Percentiles rank a stretch among this genome's conserved stretches.
These are phyloP conservation scores for Danaus plexippus DNA, from an alignment of 1,140 invertebrate species.

Conservation along the genomic window DNA sequence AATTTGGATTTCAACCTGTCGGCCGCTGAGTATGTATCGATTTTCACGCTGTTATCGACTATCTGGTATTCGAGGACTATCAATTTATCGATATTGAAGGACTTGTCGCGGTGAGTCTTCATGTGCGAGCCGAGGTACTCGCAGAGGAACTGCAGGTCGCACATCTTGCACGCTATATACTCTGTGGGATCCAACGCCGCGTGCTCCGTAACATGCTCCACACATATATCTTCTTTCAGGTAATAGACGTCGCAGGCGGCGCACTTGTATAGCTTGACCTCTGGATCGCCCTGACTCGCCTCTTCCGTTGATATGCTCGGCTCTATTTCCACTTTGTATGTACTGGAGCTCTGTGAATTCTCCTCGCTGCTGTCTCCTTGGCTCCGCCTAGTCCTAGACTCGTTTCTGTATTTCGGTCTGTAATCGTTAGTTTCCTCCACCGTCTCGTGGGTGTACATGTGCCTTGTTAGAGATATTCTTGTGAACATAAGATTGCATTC, in stretches of 20 bases:
- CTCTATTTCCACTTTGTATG: no score
- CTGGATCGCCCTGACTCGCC: neutral
- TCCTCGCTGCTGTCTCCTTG: no score
- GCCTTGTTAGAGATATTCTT: neutral
- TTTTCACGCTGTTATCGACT: constrained; percentile 1
- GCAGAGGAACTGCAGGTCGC: constrained; percentile 29
- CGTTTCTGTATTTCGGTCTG: no score
- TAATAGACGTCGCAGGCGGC: constrained; percentile 30
- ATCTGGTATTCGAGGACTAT: constrained; percentile 21
- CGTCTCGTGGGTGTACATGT: neutral
- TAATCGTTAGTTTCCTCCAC: no score
- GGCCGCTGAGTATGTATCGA: constrained; percentile 18
- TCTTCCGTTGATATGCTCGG: no score
- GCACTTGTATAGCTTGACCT: constrained; percentile 26
- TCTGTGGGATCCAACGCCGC: constrained; percentile 23
- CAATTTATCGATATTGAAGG: constrained; percentile 24
- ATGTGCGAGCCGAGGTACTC: constrained; percentile 28
- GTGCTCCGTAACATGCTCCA: constrained; percentile 21
- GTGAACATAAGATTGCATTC: constrained; percentile 14
- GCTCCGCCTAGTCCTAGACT: no score
- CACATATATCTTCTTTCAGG: constrained; percentile 14
- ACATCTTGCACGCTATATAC: constrained; percentile 34
- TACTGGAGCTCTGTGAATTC: no score
- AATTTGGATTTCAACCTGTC: constrained; percentile 26
- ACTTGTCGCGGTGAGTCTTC: constrained; percentile 25